These are phyloP conservation scores for Orchesella cincta DNA, from an alignment of 1,140 invertebrate genomes.

Conservation along the genomic window DNA sequence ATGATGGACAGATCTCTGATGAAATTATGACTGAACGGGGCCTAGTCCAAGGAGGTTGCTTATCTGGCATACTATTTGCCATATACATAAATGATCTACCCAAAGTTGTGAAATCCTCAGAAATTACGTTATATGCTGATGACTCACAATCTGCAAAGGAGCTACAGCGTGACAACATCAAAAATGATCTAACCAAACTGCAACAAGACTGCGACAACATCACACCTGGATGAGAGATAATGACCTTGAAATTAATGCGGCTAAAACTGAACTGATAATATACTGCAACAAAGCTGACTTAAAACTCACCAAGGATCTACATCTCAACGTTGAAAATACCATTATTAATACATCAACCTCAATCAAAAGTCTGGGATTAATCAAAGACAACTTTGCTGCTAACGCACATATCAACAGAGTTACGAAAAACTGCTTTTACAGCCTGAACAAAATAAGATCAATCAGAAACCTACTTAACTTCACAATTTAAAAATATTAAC, in stretches of 20 bases:
- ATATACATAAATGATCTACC: slow-evolving; percentile 26
- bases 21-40: not conserved
- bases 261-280: slow-evolving; percentile 26
- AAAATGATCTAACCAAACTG: not conserved
- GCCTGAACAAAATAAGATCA: not conserved
- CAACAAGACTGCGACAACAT: slow-evolving; percentile 1
- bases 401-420: not conserved
- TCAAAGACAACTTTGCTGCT: slow-evolving; percentile 1
- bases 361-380: slow-evolving; percentile 7
- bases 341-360: not conserved
- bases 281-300: not conserved
- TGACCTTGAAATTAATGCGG: not conserved
- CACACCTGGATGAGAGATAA: not conserved
- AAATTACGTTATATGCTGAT: slow-evolving; percentile 25
- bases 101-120: not conserved
- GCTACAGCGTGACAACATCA: not conserved
- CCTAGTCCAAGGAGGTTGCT: slow-evolving; percentile 1
- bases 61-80: slow-evolving; percentile 8
- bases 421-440: not conserved
- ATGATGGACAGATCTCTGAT: not conserved
- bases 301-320: not conserved
- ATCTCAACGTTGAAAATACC: not conserved
- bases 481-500: not conserved
- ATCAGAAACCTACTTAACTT: not conserved
- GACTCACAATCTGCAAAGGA: not conserved